These are phyloP conservation scores for Engystomops pustulosus DNA, from an alignment of 2,113 vertebrate species.

Conservation along the genomic window DNA sequence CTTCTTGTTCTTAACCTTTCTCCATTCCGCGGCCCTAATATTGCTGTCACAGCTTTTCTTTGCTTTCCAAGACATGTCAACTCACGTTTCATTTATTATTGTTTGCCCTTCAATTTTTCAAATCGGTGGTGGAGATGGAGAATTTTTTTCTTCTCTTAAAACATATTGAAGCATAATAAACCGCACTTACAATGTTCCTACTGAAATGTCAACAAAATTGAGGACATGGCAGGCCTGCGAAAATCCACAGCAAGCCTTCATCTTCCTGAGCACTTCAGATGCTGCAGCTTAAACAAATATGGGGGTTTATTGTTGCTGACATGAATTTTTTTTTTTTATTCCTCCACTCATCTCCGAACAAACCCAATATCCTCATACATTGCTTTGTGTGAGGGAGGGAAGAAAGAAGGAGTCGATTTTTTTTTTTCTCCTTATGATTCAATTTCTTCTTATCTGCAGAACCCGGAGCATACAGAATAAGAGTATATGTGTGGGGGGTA, in stretches of 20 bases:
- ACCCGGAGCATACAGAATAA: slow-evolving; percentile 62
- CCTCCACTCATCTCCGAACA: neutral
- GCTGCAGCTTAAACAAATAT: slow-evolving; percentile 40
- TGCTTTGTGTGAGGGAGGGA: neutral
- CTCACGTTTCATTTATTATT: slow-evolving; percentile 27
- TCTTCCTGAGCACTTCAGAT: slow-evolving; percentile 34
- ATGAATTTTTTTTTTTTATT: neutral
- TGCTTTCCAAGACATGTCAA: slow-evolving; percentile 5
- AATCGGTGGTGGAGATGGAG: neutral
- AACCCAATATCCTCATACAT: neutral
- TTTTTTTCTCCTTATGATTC: slow-evolving; percentile 39
- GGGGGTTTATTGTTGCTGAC: slow-evolving; percentile 35
- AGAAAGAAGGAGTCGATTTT: neutral
- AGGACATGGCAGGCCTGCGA: slow-evolving; percentile 42
- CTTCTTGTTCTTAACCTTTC: neutral
- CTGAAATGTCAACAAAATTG: slow-evolving; percentile 53
- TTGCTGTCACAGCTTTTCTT: slow-evolving; percentile 9
- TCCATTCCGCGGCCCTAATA: neutral
- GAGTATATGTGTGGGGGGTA: slow-evolving; percentile 23
- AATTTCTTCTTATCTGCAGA: slow-evolving; percentile 45
- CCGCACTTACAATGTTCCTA: slow-evolving; percentile 23
- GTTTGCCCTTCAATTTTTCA: slow-evolving; percentile 29
- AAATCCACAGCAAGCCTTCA: slow-evolving; percentile 35
- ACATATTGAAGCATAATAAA: neutral
- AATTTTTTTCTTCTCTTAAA: neutral